Evolutionary conservation across 2,888 invertebrate genomes (phyloP), one percentile per base, ranked within the genome.

Genomic region (Drosophila algonquin): DNA sequence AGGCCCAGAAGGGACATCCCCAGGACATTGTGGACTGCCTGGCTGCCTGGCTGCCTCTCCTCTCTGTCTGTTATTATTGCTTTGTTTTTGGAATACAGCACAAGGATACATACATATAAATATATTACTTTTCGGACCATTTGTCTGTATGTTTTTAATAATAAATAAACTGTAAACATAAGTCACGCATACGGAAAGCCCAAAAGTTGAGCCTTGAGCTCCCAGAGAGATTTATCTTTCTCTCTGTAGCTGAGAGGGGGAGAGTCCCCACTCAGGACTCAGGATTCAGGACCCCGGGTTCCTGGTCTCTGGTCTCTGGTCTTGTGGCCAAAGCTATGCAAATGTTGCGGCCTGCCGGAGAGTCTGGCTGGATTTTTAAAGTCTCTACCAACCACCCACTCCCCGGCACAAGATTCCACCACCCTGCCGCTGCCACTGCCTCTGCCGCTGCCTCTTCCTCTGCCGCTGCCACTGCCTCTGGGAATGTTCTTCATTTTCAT

Each of bases 91-190:
- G 10, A 4, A 10, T 3, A 10, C 3, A 0, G 24, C 24, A 24
- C 4, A 24, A 3, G 10, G 32, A 50, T 51, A 56, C 21, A 64
- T 56, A 54, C 24, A 24, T 24, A 79, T 73, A 59, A 81, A 77
- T 56, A 68, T 56, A 65, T 72, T 53, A 65, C 70, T 73, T 65
- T 69, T 80, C 76, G 70, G 64, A 75, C 71, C 81, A 75, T 79
- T 85, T 87, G 78, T 74, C 79, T 82, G 86, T 76, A 70, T 75
- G 79, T 83, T 88, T 88, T 83, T 88, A 83, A 83, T 83, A 83
- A 83, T 83, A 83, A 83, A 83, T 83, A 83, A 83, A 83, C 88
- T 83, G 88, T 86, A 82, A 83, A 88, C 88, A 88, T 83, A 88
- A 88, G 88, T 88, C 83, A 88, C 78, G 86, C 86, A 86, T 76